Evolutionary conservation across 2,113 vertebrate species (phyloP).

Genomic region (Regulus satrapa): DNA sequence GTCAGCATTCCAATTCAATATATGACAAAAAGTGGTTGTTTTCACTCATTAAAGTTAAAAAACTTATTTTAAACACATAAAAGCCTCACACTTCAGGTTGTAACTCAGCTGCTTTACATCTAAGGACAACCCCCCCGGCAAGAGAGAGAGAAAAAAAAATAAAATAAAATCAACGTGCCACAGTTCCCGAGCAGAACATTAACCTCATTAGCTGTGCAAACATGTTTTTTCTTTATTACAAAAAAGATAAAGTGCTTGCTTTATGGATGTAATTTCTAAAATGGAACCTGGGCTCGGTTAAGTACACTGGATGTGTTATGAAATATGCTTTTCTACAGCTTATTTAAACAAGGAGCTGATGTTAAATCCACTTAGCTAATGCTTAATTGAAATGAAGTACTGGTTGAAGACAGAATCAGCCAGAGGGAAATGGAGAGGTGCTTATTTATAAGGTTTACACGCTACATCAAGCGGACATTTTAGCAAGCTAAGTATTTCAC

Average conservation of each 20-base stretch:
- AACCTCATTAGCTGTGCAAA: conserved; percentile 48
- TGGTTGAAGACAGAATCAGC: not conserved
- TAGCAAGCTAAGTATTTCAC: not conserved
- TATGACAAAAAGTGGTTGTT: not conserved
- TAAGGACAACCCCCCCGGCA: not conserved
- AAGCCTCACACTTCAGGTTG: not conserved
- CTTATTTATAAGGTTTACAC: not conserved
- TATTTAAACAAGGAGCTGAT: conserved; percentile 60
- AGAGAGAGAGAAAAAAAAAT: not conserved
- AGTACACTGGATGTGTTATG: conserved; percentile 17
- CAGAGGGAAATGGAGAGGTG: not conserved
- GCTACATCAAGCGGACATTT: not conserved
- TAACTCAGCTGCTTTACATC: not conserved
- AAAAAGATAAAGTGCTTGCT: conserved; percentile 15
- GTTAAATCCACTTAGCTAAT: conserved; percentile 45
- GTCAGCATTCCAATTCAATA: not conserved
- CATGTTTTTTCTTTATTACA: conserved; percentile 33
- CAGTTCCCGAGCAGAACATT: conserved; percentile 14
- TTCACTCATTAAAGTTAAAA: not conserved
- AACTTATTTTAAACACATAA: not conserved
- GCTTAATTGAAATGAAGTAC: conserved; percentile 55
- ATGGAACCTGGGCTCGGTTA: conserved; percentile 22
- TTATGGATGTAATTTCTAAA: conserved; percentile 24
- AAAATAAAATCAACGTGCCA: not conserved
- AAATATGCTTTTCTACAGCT: conserved; percentile 38